Evolutionary conservation across 1,140 invertebrate species (phyloP), one percentile per base, ranked within the genome.

Genomic region (Adelges cooleyi): DNA sequence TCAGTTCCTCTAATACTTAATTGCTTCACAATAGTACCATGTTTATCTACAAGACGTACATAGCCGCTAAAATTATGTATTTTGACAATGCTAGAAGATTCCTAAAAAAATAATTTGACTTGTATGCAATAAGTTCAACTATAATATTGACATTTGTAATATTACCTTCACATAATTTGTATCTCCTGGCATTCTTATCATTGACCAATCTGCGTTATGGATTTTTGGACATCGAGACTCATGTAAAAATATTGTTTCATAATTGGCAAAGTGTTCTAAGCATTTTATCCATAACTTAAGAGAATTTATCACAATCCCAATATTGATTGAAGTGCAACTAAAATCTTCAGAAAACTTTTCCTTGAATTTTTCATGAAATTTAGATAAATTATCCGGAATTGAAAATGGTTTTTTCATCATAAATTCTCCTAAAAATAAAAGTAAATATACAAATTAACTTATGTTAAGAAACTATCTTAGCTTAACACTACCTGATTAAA

Each of bases 1-100:
- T 62, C 42, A 5, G 56, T 62, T 46, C 56, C 56, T 10, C 56
- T 40, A 48, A 62, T 62, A 18, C 11, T 48, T 20, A 62, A 17
- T 17, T 62, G 42, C 46, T 62, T 62, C 3, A 62, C 25, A 22
- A 62, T 36, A 15, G 42, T 62, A 10, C 56, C 56, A 46, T 2
- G 20, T 62, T 62, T 62, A 2, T 48, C 56, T 15, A 29, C 22
- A 3, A 48, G n/a, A 62, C 46, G 17, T 20, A 62, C 42, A 22
- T 29, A 6, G 22, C 42, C 17, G 38, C 42, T 48, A 29, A 62
- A 62, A 22, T 62, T 62, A 6, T 62, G 56, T 22, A 62, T 33
- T 48, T 23, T 46, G 4, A 62, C 25, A 18, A 11, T 13, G 0
- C 3, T 10, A 8, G 17, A 62, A 62, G 13, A 18, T 46, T 48